These are phyloP conservation scores for Platysteira castanea DNA, from an alignment of 2,113 vertebrate genomes.

Conservation along the genomic window DNA sequence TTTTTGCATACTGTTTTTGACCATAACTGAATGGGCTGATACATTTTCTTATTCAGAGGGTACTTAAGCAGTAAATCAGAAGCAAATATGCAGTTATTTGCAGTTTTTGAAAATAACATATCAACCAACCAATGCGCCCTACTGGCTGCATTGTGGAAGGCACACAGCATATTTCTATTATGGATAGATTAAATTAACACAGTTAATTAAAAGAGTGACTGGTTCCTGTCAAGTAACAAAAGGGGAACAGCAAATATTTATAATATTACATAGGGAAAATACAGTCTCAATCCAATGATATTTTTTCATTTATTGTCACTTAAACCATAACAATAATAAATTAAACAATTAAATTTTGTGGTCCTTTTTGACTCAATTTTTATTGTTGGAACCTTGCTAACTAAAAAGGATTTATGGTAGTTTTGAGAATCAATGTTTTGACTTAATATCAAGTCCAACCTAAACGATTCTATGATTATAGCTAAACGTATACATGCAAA, in stretches of 20 bases:
- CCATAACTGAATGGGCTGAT: not conserved
- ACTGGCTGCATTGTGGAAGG: not conserved
- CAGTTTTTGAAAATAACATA: not conserved
- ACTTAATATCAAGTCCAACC: not conserved
- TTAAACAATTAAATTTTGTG: not conserved
- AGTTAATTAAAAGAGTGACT: not conserved
- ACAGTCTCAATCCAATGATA: not conserved
- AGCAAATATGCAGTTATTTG: not conserved
- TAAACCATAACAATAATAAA: not conserved
- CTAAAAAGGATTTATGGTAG: not conserved
- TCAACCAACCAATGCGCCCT: slow-evolving; percentile 7
- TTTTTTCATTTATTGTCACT: not conserved
- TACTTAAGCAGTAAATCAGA: not conserved
- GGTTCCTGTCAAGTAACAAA: not conserved
- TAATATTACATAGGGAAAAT: not conserved
- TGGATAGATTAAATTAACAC: not conserved
- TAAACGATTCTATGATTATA: not conserved
- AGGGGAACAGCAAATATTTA: not conserved
- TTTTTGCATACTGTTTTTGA: not conserved
- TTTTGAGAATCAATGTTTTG: not conserved
- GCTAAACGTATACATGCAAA: not conserved
- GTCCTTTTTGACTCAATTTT: not conserved
- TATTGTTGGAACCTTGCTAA: not conserved
- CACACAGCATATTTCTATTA: not conserved
- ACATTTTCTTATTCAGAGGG: not conserved